These are phyloP conservation scores for Epinotia brunnichana DNA, from an alignment of 2,888 invertebrate species.

Conservation along the genomic window DNA sequence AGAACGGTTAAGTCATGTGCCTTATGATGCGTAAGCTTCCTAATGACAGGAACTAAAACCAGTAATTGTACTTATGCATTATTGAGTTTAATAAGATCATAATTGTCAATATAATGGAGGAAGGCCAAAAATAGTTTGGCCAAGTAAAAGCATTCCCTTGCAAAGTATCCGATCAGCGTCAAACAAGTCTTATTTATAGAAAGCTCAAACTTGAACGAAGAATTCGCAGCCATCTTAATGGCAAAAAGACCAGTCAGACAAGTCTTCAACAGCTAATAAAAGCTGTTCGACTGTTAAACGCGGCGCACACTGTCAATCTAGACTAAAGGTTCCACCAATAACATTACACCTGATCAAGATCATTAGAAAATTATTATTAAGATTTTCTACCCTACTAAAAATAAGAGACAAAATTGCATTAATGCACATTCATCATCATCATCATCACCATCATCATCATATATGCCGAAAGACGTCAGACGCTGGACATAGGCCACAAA, in stretches of 20 bases:
- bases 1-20: too few species aligned
- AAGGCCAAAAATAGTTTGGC: background rate
- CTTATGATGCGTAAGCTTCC: too few species aligned
- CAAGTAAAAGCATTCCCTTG: conserved; percentile 9
- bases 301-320: conserved; percentile 3
- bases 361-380: too few species aligned
- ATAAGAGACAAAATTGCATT: too few species aligned
- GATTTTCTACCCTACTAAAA: too few species aligned
- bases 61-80: background rate
- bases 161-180: conserved; percentile 19
- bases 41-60: too few species aligned
- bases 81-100: background rate
- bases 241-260: conserved; percentile 28
- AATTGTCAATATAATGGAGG: background rate
- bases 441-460: too few species aligned
- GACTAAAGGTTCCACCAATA: background rate
- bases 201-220: conserved; percentile 7
- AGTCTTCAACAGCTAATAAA: conserved; percentile 40
- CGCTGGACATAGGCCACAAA: too few species aligned
- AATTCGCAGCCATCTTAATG: conserved; percentile 29
- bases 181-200: background rate
- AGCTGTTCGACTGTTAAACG: conserved; percentile 13
- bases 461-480: too few species aligned
- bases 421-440: too few species aligned
- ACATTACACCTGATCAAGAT: too few species aligned